A percentile compares a stretch with the other conserved stretches of the same genome.
These are phyloP conservation scores for Parasteatoda tepidariorum DNA, from an alignment of 1,140 invertebrate genomes.

Conservation along the genomic window DNA sequence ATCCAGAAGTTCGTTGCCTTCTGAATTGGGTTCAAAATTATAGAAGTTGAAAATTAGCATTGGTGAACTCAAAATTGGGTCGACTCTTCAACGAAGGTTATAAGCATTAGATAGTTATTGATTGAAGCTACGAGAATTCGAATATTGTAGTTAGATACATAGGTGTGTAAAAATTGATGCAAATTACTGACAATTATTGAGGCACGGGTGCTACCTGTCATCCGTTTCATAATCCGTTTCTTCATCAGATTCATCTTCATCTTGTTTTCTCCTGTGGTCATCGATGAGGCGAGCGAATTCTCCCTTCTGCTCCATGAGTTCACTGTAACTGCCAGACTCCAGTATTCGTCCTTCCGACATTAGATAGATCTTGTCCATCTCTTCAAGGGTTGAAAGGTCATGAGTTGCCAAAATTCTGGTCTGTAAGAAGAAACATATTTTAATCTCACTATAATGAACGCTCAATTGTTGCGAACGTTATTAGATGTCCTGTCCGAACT, in stretches of 20 bases:
- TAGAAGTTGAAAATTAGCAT: no score
- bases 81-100: no score
- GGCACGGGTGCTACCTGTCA: not conserved
- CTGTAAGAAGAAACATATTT: not conserved
- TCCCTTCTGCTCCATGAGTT: slow-evolving; percentile 24
- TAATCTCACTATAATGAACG: no score
- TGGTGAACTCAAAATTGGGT: no score
- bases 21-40: no score
- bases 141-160: no score
- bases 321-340: slow-evolving; percentile 67
- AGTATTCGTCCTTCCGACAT: slow-evolving; percentile 66
- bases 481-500: no score
- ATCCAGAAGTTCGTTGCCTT: no score
- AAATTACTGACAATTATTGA: not conserved
- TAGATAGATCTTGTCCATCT: slow-evolving; percentile 68
- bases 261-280: not conserved
- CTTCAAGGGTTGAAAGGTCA: slow-evolving; percentile 67
- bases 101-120: no score
- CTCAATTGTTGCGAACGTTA: no score
- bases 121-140: no score
- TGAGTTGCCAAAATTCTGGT: slow-evolving; percentile 69
- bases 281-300: slow-evolving; percentile 18
- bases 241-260: not conserved
- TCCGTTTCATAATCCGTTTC: not conserved
- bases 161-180: no score